A percentile compares a stretch with the other conserved stretches of the same genome.
Evolutionary conservation across 1,140 invertebrate species (phyloP).

Genomic region (Drosophila oshimai): DNA sequence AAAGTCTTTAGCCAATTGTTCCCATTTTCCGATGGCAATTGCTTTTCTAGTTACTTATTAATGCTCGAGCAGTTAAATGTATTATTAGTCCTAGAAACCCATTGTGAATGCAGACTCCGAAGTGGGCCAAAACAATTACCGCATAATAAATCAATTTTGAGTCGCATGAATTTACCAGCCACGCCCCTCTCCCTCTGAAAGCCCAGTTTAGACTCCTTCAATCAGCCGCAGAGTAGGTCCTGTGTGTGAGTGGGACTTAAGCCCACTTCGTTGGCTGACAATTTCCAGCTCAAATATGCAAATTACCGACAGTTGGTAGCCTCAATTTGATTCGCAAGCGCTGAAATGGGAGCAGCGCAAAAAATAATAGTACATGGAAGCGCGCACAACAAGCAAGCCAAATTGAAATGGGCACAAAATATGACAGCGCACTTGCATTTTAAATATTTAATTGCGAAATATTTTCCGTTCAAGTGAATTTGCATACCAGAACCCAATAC

Average conservation of each 20-base stretch:
- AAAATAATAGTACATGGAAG: constrained; percentile 11
- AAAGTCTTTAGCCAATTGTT: constrained; percentile 24
- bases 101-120: constrained; percentile 62
- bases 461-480: constrained; percentile 17
- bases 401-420: constrained; percentile 63
- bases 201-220: constrained; percentile 36
- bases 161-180: constrained; percentile 50
- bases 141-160: constrained; percentile 76
- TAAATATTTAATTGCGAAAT: constrained; percentile 65
- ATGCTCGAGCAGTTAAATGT: constrained; percentile 46
- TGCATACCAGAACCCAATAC: not conserved
- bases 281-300: constrained; percentile 71
- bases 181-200: not conserved
- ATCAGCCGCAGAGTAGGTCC: constrained; percentile 34
- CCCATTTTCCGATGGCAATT: not conserved
- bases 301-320: constrained; percentile 75
- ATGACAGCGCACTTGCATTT: constrained; percentile 52
- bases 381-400: constrained; percentile 24
- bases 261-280: constrained; percentile 31
- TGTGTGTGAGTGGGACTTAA: constrained; percentile 15
- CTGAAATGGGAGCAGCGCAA: constrained; percentile 23
- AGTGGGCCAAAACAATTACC: constrained; percentile 76
- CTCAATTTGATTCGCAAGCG: constrained; percentile 67
- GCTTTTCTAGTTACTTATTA: constrained; percentile 43
- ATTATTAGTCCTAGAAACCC: constrained; percentile 56